Base-by-base conservation (phyloP, 2,888 invertebrate species). In the Drosophila antonietae region DNA sequence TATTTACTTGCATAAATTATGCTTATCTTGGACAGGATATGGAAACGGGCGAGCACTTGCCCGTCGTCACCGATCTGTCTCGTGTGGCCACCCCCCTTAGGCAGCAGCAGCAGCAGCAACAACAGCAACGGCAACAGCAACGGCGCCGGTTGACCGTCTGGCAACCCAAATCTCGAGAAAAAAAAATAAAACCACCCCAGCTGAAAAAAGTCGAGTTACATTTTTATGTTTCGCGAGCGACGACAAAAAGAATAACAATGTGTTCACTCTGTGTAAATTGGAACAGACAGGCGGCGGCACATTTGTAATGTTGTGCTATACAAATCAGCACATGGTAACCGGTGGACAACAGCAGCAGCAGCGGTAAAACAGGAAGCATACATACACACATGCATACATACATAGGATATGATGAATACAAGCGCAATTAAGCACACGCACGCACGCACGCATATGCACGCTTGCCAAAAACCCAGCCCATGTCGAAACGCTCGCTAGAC, bases 311-410 rank as follows among this genome's bases (percentile, higher is more conserved):
- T 62, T 70, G 64, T 60, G 43, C 64, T 59, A 67, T 71, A 69
- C 74, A 84, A 88, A 84, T 84, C 84, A 86, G 88, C 84, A 86
- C 84, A 88, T 81, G 62, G 70, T 70, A 83, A 78, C 68, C 68
- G 69, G 75, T 72, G 77, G 83, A n/a, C 47, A 15, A 52, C 49
- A 68, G 56, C 64, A 77, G 28, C 49, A 68, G 56, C 64, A 75
- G 28, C 49, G n/a, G 57, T n/a, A 69, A 53, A 64, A 77, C 76
- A 80, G 86, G 74, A 85, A 73, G 71, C 65, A 41, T 28, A 56
- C 57, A 56, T 33, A 47, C 8, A 20, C 2, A 20, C 20, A 20
- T 6, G 14, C 20, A 52, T 10, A 23, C 37, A 28, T 39, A 7
- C 9, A 60, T 73, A 23, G 18, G 23, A 20, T 37, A 53, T 80